Base-by-base conservation (phyloP, 2,113 vertebrate species). In the Sinosuthora webbiana region DNA sequence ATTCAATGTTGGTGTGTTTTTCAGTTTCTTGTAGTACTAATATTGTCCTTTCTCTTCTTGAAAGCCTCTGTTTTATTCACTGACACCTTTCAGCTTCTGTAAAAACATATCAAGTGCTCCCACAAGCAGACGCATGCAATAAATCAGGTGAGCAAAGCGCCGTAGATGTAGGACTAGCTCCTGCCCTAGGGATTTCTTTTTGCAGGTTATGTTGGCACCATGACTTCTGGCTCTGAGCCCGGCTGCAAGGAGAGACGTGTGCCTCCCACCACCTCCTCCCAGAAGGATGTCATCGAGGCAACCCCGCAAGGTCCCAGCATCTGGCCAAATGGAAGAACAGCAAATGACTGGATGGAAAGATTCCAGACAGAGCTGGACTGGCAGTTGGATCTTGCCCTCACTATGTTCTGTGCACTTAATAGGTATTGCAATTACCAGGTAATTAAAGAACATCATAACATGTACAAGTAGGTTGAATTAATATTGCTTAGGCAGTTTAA, bases 51-150 rank as follows among this genome's bases (percentile, higher is more conserved):
- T 89, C 76, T 83, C 20, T 37, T 68, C 60, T 49, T 68, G 28
- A 89, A 87, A 87, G 47, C 41, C 73, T 65, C 79, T 56, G 30
- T 80, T 96, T 94, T 78, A 84, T 94, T 94, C 95, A 84, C 83
- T 71, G 57, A 84, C 80, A 94, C 73, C 60, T 94, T 90, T 81
- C 86, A 82, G 81, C 80, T 89, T 90, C 91, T 94, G 93, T 83
- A 78, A 93, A 96, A 94, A 89, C 39, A 85, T 28, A 80, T 33
- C 45, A 42, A 64, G 44, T 47, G 59, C 33, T 94, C 71, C 45
- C 63, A 77, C 17, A 39, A 94, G 73, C 60, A 47, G 83, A 39
- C 25, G 42, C 15, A 11, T 60, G 67, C 74, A 64, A 81, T 95
- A 91, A 94, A 95, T 93, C 78, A 87, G 75, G 59, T 76, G 88